A percentile compares a stretch with the other conserved stretches of the same genome.
Evolutionary conservation across 2,888 invertebrate species (phyloP).

Genomic region (Alloscopus bannaensis): DNA sequence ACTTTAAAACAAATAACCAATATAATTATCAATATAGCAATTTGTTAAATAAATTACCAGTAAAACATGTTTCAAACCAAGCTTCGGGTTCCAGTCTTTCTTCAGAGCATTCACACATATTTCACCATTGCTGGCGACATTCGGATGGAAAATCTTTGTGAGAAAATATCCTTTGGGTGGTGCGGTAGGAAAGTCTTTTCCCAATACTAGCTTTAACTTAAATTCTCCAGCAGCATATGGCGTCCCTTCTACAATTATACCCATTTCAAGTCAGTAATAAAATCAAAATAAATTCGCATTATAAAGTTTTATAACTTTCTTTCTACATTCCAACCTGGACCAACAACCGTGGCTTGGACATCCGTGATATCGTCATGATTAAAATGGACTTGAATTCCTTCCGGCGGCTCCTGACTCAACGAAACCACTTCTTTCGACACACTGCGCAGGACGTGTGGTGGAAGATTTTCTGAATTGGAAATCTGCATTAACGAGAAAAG

Average conservation of each 20-base stretch:
- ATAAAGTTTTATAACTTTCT: too few relatives aligned
- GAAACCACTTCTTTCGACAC: constrained; percentile 92
- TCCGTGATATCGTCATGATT: constrained; percentile 96
- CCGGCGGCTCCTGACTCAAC: constrained; percentile 87
- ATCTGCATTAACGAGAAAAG: constrained; percentile 76
- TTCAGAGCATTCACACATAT: constrained; percentile 97
- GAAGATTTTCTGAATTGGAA: constrained; percentile 95
- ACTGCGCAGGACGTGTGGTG: constrained; percentile 92
- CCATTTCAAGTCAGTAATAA: too few relatives aligned
- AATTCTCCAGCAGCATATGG: constrained; percentile 94
- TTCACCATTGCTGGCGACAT: constrained; percentile 94
- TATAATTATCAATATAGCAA: too few relatives aligned
- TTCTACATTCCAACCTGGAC: constrained; percentile 81
- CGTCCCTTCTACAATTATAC: constrained; percentile 83
- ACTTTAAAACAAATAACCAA: too few relatives aligned
- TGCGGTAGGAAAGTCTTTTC: constrained; percentile 93
- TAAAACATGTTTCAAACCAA: constrained; percentile 95
- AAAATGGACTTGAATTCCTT: constrained; percentile 91
- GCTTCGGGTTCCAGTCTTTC: constrained; percentile 97
- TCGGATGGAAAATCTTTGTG: constrained; percentile 98
- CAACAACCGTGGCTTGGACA: constrained; percentile 93
- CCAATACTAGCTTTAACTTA: constrained; percentile 90
- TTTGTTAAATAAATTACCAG: constrained; percentile 79
- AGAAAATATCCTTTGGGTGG: constrained; percentile 95
- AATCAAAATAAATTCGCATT: too few relatives aligned